A percentile compares a stretch with the other conserved stretches of the same genome.
These are phyloP conservation scores for Eurystomus glaucurus DNA, from an alignment of 2,797 vertebrate species.

Conservation along the genomic window DNA sequence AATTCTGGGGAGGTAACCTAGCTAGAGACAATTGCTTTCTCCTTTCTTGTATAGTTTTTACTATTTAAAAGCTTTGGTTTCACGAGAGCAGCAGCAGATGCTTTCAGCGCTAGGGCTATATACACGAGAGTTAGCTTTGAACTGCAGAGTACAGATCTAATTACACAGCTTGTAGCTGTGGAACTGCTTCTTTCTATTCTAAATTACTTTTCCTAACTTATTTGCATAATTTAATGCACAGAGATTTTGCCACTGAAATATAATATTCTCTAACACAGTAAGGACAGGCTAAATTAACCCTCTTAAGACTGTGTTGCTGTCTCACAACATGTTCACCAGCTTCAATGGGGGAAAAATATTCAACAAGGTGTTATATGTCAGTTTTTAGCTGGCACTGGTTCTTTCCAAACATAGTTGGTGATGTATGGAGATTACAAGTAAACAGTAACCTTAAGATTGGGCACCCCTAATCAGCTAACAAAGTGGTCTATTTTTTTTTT, in stretches of 20 bases:
- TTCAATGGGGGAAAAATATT: neutral
- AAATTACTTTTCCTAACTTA: conserved; percentile 80
- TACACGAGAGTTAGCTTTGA: conserved; percentile 77
- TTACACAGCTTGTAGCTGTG: conserved; percentile 81
- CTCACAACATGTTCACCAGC: neutral
- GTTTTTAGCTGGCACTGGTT: neutral
- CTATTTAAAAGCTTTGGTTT: conserved; percentile 78
- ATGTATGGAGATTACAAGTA: neutral
- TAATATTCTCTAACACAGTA: conserved; percentile 66
- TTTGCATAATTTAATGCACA: conserved; percentile 83
- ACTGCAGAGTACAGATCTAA: conserved; percentile 80
- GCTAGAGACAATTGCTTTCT: conserved; percentile 61
- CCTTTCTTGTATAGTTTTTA: conserved; percentile 60
- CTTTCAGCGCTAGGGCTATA: conserved; percentile 52
- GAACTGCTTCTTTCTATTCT: conserved; percentile 75
- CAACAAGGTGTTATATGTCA: neutral
- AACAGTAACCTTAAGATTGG: neutral
- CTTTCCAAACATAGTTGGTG: neutral
- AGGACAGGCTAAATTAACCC: conserved; percentile 77
- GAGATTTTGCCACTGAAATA: conserved; percentile 77
- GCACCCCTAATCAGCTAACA: neutral
- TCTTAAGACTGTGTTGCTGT: conserved; percentile 53
- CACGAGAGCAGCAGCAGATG: conserved; percentile 53
- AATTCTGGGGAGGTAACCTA: conserved; percentile 53
- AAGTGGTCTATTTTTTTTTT: accelerated